Evolutionary conservation across 2,888 invertebrate species (phyloP).

Genomic region (Tetheella fluctuosa): DNA sequence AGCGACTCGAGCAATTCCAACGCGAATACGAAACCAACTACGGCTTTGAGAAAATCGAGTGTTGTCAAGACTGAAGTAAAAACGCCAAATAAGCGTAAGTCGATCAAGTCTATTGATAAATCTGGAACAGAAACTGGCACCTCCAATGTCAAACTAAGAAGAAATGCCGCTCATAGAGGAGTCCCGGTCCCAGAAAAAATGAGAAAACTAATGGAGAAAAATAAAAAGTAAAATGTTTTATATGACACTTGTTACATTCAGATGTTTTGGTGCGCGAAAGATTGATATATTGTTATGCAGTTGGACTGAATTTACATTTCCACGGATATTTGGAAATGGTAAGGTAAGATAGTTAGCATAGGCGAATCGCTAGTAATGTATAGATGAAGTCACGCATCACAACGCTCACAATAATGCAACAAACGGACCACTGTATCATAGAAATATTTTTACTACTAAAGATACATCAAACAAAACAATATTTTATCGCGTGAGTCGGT

Average conservation of each 20-base stretch:
- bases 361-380: constrained; percentile 56
- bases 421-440: constrained; percentile 76
- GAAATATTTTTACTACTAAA: constrained; percentile 74
- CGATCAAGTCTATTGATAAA: constrained; percentile 17
- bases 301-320: constrained; percentile 36
- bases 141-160: constrained; percentile 40
- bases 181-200: constrained; percentile 73
- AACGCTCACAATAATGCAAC: constrained; percentile 71
- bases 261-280: constrained; percentile 10
- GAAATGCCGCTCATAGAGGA: constrained; percentile 58
- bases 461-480: constrained; percentile 49
- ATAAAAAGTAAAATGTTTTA: constrained; percentile 40
- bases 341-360: constrained; percentile 42
- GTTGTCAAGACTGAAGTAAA: constrained; percentile 33
- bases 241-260: constrained; percentile 11
- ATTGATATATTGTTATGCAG: constrained; percentile 17
- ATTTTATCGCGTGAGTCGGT: constrained; percentile 57
- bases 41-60: constrained; percentile 31
- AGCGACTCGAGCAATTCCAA: constrained; percentile 29
- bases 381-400: constrained; percentile 64
- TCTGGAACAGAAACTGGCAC: constrained; percentile 29
- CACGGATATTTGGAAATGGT: constrained; percentile 37
- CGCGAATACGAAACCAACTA: constrained; percentile 11
- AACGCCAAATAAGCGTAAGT: constrained; percentile 22
- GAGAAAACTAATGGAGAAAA: constrained; percentile 60